Evolutionary conservation across 92 coral and sea anemone species (phyloP).

Genomic region (Epizoanthus fatuus): DNA sequence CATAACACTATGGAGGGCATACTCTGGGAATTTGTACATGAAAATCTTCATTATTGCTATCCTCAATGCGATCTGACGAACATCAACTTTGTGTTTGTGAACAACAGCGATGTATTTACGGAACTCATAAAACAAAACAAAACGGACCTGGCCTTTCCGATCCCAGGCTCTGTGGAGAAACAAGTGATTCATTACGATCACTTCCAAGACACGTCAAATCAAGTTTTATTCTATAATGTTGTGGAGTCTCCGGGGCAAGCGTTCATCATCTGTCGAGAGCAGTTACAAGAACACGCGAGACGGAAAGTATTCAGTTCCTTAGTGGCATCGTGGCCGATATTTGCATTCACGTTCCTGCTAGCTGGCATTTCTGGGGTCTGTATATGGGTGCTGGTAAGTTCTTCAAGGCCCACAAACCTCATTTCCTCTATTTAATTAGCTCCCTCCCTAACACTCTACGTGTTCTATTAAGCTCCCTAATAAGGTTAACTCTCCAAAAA

Average conservation of each 20-base stretch:
- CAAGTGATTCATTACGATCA: slow-evolving; percentile 27
- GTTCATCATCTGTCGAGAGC: slow-evolving; percentile 21
- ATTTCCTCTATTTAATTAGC: no score
- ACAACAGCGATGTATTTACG: slow-evolving; percentile 6
- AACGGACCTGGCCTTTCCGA: slow-evolving; percentile 53
- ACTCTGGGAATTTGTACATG: slow-evolving; percentile 13
- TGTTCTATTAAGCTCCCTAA: no score
- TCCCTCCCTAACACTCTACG: no score
- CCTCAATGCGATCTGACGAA: slow-evolving; percentile 16
- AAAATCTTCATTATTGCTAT: slow-evolving; percentile 26
- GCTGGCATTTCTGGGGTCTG: slow-evolving; percentile 69
- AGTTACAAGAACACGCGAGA: slow-evolving; percentile 33
- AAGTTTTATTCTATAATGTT: slow-evolving; percentile 12
- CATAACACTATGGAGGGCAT: background rate
- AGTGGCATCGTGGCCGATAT: slow-evolving; percentile 54
- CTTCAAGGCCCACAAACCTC: background rate
- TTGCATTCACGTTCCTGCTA: slow-evolving; percentile 49
- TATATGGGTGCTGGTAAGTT: slow-evolving; percentile 68
- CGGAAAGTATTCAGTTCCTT: slow-evolving; percentile 17
- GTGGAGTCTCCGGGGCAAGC: slow-evolving; percentile 25
- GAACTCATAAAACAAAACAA: slow-evolving; percentile 20
- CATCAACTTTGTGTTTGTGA: slow-evolving; percentile 24
- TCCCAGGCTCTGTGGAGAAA: slow-evolving; percentile 35
- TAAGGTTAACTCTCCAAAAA: no score
- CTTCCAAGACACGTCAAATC: slow-evolving; percentile 25